phyloP scores from a whole-genome alignment of 1,140 invertebrate genomes.

The Tetragnatha versicolor region DNA sequence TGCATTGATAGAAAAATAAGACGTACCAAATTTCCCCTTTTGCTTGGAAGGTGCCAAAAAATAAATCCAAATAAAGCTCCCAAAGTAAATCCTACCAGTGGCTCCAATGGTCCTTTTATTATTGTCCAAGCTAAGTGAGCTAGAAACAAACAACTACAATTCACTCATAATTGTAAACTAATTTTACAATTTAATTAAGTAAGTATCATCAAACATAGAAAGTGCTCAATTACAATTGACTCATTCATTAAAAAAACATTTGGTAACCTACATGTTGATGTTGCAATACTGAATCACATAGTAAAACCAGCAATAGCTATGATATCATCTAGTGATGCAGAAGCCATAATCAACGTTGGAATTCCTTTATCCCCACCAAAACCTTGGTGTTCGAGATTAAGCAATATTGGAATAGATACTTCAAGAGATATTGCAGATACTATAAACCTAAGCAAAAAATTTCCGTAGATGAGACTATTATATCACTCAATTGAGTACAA shows the following conservation, averaged over 20 bases:
- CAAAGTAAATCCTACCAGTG: slow-evolving; percentile 60
- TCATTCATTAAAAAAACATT: not conserved
- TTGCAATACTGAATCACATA: slow-evolving; percentile 82
- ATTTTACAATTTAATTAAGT: not conserved
- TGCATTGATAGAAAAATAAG: too few species aligned
- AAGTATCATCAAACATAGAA: not conserved
- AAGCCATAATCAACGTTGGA: slow-evolving; percentile 92
- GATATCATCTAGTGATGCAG: slow-evolving; percentile 86
- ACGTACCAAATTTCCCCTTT: not conserved
- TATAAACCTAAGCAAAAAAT: too few species aligned
- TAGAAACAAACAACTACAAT: slow-evolving; percentile 48
- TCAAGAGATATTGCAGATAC: slow-evolving; percentile 93
- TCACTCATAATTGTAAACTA: slow-evolving; percentile 38
- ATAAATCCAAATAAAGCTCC: slow-evolving; percentile 60
- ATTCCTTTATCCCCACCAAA: slow-evolving; percentile 94
- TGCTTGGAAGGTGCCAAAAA: slow-evolving; percentile 56
- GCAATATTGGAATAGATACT: slow-evolving; percentile 89
- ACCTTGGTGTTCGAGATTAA: slow-evolving; percentile 80
- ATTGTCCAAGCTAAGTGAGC: slow-evolving; percentile 63
- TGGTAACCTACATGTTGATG: slow-evolving; percentile 71
- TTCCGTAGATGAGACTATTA: too few species aligned
- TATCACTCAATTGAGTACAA: too few species aligned
- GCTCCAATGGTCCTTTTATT: slow-evolving; percentile 63
- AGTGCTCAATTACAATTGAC: not conserved
- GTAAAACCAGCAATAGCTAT: slow-evolving; percentile 87